Conservation (phyloP, 1,140 invertebrate genomes). For the Himalopsyche phryganea region DNA sequence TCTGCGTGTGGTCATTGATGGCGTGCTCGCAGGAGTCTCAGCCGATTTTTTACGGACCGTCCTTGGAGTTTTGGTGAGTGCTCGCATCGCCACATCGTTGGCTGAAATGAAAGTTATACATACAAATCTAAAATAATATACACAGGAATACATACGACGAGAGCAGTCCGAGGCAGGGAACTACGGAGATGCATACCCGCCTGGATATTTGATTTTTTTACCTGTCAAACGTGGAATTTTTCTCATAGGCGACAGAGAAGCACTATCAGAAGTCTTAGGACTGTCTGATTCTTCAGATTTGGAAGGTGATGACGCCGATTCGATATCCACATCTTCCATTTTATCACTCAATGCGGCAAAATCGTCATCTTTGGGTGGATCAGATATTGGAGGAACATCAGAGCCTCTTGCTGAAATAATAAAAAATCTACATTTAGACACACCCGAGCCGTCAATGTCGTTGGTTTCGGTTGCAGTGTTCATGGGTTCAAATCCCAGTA, state of each 20-base stretch:
- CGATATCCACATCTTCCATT: constrained; percentile 2
- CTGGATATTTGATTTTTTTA: neutral
- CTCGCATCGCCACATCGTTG: constrained; percentile 20
- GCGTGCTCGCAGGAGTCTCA: neutral
- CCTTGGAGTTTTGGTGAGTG: constrained; percentile 20
- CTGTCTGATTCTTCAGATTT: neutral
- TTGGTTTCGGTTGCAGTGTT: neutral
- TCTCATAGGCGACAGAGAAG: neutral
- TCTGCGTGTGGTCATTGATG: neutral
- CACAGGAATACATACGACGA: neutral
- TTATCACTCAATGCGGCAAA: neutral
- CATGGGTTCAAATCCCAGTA: neutral
- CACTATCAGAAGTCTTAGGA: neutral
- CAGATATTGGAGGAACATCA: neutral
- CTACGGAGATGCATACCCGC: neutral
- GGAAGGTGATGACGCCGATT: constrained; percentile 1
- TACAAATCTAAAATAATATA: neutral
- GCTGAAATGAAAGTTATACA: constrained; percentile 11
- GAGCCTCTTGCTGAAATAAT: constrained; percentile 4
- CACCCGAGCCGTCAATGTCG: too few relatives aligned
- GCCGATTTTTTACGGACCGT: neutral
- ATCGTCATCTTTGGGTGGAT: constrained; percentile 1
- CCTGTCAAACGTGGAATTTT: neutral
- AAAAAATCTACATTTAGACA: too few relatives aligned
- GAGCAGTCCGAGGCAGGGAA: neutral